phyloP scores from a whole-genome alignment of 2,888 invertebrate genomes.

The Leptinotarsa tumamoca region DNA sequence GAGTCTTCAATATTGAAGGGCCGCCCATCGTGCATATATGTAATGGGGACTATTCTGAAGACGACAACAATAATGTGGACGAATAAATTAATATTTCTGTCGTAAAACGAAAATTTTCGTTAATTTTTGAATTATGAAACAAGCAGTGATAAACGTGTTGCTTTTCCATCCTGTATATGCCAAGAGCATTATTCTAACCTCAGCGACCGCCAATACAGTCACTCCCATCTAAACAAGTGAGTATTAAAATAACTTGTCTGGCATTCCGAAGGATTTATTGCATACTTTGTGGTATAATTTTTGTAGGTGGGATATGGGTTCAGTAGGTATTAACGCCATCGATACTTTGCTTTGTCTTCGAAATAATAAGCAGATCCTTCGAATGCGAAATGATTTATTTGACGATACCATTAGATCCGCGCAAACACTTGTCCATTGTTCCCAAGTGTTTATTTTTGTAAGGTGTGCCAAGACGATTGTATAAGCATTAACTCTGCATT shows the following conservation, averaged over 20 bases:
- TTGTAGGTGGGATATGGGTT: slow-evolving; percentile 20
- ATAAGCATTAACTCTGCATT: too few relatives aligned
- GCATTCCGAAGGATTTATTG: slow-evolving; percentile 24
- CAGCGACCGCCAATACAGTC: slow-evolving; percentile 8
- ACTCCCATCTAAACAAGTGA: slow-evolving; percentile 19
- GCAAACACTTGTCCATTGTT: background rate
- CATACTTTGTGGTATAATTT: slow-evolving; percentile 25
- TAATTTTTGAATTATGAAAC: too few relatives aligned
- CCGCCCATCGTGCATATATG: too few relatives aligned
- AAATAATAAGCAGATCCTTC: slow-evolving; percentile 12
- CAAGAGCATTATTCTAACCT: slow-evolving; percentile 2
- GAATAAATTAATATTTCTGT: too few relatives aligned
- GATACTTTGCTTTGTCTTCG: slow-evolving; percentile 19
- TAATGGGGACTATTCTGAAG: too few relatives aligned
- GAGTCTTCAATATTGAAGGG: too few relatives aligned
- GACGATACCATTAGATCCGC: background rate
- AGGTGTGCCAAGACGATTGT: background rate
- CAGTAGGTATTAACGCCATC: slow-evolving; percentile 15
- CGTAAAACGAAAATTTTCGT: too few relatives aligned
- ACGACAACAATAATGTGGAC: too few relatives aligned
- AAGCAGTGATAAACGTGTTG: background rate
- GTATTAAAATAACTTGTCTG: slow-evolving; percentile 17
- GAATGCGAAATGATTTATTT: background rate
- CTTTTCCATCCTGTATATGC: background rate
- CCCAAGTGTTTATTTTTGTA: background rate